Base-by-base conservation (phyloP, 2,888 invertebrate genomes). In the Drosophila austrosaltans region DNA sequence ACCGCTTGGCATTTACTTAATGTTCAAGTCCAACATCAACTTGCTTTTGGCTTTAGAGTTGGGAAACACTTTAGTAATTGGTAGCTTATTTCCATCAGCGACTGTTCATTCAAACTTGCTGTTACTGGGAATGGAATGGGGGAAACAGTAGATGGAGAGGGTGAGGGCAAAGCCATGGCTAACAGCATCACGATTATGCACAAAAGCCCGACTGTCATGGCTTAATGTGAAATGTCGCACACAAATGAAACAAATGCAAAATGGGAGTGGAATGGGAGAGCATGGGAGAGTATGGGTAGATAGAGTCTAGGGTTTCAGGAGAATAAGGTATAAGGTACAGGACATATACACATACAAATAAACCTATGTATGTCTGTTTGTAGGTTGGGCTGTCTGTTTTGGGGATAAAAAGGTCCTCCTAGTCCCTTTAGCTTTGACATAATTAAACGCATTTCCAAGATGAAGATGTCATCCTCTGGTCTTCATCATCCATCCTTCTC, bases 361-460 rank as follows among this genome's bases (percentile, higher is more conserved):
- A 16, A 16, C 16, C 16, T 16, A 16, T 16, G 16, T 36, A 1
- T 22, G 36, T 36, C 1, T 20, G 12, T 56, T 7, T 10, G 3
- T 22, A 20, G 20, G 20, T 36, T 32, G 16, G 20, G 10, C 56
- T 54, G 22, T 48, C 25, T 48, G 48, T 25, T 25, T 10, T 42
- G 54, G 48, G 7, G 7, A 59, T 20, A 69, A 79, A 79, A 69
- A 72, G 71, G 59, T 72, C 58, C 63, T 61, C 59, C 53, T 53
- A 57, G 48, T 57, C 73, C 66, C 71, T 76, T 70, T 77, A 73
- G 81, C 89, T 83, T 87, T 87, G 79, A 89, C 75, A 83, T 89
- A 83, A 89, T 83, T 89, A 83, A 83, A 87, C 85, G 84, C 82
- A 87, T 89, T 83, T 81, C 77, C 78, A 87, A 76, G 76, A 75